phyloP scores from a whole-genome alignment of 2,113 vertebrate species.

The Zapornia atra region DNA sequence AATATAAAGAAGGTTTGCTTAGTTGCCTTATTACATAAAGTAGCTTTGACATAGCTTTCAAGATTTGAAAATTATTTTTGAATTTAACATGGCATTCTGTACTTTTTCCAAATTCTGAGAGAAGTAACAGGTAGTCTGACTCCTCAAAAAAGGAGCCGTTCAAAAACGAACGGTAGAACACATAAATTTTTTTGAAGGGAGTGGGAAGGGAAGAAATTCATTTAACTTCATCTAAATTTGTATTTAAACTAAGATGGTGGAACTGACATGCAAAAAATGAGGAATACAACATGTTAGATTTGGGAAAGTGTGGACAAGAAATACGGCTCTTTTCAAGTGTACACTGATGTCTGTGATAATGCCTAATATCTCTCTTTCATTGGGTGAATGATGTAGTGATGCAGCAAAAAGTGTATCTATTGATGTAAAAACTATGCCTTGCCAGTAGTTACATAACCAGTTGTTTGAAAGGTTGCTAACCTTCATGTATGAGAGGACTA shows the following conservation, averaged over 20 bases:
- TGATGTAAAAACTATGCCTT: neutral
- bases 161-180: neutral
- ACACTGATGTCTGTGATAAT: neutral
- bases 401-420: neutral
- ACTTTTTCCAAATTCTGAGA: neutral
- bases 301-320: neutral
- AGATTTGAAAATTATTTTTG: neutral
- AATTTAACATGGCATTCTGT: neutral
- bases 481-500: neutral
- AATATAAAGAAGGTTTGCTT: neutral
- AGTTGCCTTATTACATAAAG: neutral
- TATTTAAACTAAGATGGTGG: neutral
- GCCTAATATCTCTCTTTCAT: neutral
- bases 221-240: neutral
- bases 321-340: neutral
- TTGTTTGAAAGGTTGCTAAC: neutral
- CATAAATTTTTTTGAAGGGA: neutral
- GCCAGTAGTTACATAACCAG: neutral
- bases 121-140: neutral
- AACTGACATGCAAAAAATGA: neutral
- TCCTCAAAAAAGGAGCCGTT: neutral
- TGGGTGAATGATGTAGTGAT: neutral
- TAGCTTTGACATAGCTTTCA: neutral
- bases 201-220: neutral
- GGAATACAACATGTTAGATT: neutral